Evolutionary conservation across 2,113 vertebrate genomes (phyloP).

Genomic region (Trogon melanurus): DNA sequence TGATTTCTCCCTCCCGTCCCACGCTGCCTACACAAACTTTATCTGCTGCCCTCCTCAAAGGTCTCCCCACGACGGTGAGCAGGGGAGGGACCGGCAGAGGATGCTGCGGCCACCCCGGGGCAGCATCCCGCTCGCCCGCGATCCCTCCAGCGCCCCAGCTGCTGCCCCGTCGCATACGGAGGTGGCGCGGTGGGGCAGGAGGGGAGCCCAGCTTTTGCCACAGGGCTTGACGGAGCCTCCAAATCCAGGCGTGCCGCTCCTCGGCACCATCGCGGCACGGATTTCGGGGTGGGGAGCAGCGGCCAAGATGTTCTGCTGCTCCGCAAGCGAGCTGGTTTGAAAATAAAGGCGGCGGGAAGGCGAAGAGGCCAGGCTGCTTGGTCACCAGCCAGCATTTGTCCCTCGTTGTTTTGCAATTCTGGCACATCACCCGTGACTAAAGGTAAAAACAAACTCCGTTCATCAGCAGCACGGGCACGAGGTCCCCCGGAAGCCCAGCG

Average conservation of each 20-base stretch:
- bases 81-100: neutral
- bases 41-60: neutral
- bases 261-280: neutral
- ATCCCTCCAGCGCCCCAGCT: neutral
- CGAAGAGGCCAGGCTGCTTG: neutral
- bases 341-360: neutral
- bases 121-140: neutral
- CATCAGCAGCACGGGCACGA: rapidly evolving
- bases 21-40: neutral
- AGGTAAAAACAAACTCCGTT: neutral
- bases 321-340: neutral
- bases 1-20: neutral
- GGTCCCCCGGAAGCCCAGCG: neutral
- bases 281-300: rapidly evolving
- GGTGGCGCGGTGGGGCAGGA: neutral
- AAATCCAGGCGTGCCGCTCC: neutral
- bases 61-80: neutral
- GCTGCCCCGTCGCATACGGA: neutral
- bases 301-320: neutral
- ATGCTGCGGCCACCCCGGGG: neutral
- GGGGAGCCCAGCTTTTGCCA: neutral
- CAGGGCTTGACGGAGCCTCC: neutral
- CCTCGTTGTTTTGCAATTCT: rapidly evolving
- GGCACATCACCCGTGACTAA: neutral
- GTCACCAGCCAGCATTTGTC: neutral